phyloP scores from a whole-genome alignment of 2,888 invertebrate genomes.

The Stenodema calcarata region DNA sequence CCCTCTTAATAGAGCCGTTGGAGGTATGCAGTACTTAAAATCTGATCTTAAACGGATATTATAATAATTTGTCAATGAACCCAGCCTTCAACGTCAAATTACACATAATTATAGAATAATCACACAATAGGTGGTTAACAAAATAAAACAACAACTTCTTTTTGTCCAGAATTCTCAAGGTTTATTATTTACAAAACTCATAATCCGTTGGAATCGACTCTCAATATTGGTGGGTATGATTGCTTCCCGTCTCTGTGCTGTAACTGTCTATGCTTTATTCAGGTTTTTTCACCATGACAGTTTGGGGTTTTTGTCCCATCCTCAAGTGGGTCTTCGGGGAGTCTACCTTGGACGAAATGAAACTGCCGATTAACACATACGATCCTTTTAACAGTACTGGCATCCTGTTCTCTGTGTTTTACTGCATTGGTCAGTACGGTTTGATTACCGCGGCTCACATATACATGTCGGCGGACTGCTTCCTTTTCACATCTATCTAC shows the following conservation, averaged over 20 bases:
- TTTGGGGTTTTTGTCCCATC: constrained; percentile 45
- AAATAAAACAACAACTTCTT: too few species aligned
- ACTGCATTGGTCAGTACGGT: constrained; percentile 33
- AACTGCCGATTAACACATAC: constrained; percentile 37
- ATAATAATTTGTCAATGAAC: too few species aligned
- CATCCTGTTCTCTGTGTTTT: neutral
- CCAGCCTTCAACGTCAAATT: too few species aligned
- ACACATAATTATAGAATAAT: too few species aligned
- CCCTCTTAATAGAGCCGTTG: too few species aligned
- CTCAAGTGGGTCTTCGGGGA: constrained; percentile 28
- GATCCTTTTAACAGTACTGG: constrained; percentile 35
- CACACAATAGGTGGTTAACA: too few species aligned
- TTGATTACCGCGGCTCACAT: constrained; percentile 50
- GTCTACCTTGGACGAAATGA: neutral
- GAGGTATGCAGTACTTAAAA: too few species aligned
- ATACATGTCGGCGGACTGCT: constrained; percentile 55
- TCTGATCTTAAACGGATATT: too few species aligned
- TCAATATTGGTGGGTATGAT: too few species aligned
- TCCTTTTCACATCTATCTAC: constrained; percentile 55
- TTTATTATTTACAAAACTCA: too few species aligned
- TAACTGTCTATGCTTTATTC: neutral
- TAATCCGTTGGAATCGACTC: too few species aligned
- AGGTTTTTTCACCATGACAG: constrained; percentile 19
- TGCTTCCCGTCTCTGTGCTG: too few species aligned
- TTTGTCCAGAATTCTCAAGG: neutral